Base-by-base conservation (phyloP, 2,888 invertebrate species). In the Poecilobothrus nobilitatus region DNA sequence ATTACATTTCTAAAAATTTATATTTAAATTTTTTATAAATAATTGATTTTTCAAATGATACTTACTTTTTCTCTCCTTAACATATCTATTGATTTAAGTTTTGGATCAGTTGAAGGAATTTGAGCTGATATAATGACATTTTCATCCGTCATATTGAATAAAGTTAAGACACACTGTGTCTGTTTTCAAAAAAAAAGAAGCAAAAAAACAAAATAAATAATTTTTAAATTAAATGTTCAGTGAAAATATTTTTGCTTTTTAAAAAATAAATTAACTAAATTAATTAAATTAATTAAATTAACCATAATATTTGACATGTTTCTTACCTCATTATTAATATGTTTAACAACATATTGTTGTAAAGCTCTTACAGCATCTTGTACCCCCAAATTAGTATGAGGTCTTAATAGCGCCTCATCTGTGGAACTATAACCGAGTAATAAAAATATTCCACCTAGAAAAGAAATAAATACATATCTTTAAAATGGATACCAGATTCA, bases 341-440 rank as follows among this genome's bases (percentile, higher is more conserved):
- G 88, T 68, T 87, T 85, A 72, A 87, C 85, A 78, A 93, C 85
- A 77, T 92, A 91, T 76, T 88, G 89, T 79, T 94, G 93, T 72
- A 94, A 84, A 15, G 92, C 89, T 74, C 90, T 85, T 41, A 93
- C 91, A 66, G 93, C 90, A 81, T 94, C 94, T 78, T 91, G 90
- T 67, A 94, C 91, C 9, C 91, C 91, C 68, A 93, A 85, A 70
- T 92, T 90, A 4, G 92, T 93, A 79, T 92, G 91, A 53, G 91
- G 91, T 73, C 90, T 87, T 74, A 94, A 85, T 69, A 93, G 84
- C 0, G 89, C 87, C 81, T 95, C 94, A 80, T 95, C 94, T n/a
- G 90, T 89, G 70, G 92, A 89, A 76, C 94, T 94, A 83, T 93
- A 95, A 69, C 94, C 95, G 70, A 95, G 87, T 80, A 94, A 89